Percentiles rank a stretch among this genome's conserved stretches.
Evolutionary conservation across 2,888 invertebrate species (phyloP).

Genomic region (Drosophila setosimentum): DNA sequence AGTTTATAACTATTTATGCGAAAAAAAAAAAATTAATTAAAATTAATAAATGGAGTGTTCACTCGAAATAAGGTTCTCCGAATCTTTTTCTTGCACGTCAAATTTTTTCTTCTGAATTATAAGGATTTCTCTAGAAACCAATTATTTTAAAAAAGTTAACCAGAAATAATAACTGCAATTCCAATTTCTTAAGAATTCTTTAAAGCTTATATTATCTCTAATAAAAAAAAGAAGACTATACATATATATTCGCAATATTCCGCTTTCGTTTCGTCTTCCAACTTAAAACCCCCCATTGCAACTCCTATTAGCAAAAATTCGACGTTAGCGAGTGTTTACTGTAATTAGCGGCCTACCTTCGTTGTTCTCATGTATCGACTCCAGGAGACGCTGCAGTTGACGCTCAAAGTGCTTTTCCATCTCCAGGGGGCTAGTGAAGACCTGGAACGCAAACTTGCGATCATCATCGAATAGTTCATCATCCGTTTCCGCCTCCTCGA

Average conservation of each 20-base stretch:
- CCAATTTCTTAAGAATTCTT: too few relatives aligned
- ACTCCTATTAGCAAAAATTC: too few relatives aligned
- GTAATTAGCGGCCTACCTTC: constrained; percentile 66
- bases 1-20: constrained; percentile 26
- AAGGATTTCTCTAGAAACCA: too few relatives aligned
- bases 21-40: constrained; percentile 13
- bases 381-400: constrained; percentile 87
- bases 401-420: constrained; percentile 88
- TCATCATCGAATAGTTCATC: constrained; percentile 85
- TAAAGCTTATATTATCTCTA: too few relatives aligned
- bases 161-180: too few relatives aligned
- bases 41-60: too few relatives aligned
- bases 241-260: too few relatives aligned
- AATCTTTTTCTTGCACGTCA: too few relatives aligned
- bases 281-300: background rate
- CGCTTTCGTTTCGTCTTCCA: background rate
- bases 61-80: too few relatives aligned
- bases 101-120: too few relatives aligned
- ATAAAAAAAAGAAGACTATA: too few relatives aligned
- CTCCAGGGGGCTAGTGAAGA: constrained; percentile 88
- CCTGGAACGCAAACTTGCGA: constrained; percentile 85
- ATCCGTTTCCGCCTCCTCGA: constrained; percentile 85
- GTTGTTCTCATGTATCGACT: constrained; percentile 84
- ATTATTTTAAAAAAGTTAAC: too few relatives aligned
- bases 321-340: background rate